Conservation (phyloP, 2,888 invertebrate species). For the Scaptomyza reducta region DNA sequence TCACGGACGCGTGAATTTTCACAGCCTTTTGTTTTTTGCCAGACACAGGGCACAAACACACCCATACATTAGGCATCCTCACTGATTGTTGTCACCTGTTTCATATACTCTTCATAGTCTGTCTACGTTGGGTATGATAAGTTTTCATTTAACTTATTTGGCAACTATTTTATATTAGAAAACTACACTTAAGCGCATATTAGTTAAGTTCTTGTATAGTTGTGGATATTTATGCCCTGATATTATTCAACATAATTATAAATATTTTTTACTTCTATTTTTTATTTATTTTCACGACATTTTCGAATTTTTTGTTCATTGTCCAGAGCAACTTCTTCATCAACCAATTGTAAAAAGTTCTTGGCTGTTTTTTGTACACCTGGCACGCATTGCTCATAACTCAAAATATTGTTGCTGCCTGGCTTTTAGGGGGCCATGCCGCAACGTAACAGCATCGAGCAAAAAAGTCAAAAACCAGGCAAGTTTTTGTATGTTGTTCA, state of each 20-base stretch:
- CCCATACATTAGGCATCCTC: conserved; percentile 11
- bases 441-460: conserved; percentile 70
- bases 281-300: no score
- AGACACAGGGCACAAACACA: conserved; percentile 30
- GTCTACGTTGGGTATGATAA: not conserved
- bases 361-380: conserved; percentile 65
- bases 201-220: no score
- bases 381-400: conserved; percentile 73
- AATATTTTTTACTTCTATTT: no score
- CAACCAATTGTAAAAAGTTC: not conserved
- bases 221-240: no score
- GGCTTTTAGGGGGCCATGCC: conserved; percentile 25
- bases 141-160: not conserved
- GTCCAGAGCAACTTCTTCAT: conserved; percentile 19
- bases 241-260: no score
- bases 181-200: no score
- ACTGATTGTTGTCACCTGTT: conserved; percentile 70
- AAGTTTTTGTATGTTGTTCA: conserved; percentile 49
- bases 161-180: no score
- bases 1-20: conserved; percentile 71
- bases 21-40: conserved; percentile 57
- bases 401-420: conserved; percentile 57
- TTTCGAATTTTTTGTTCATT: not conserved
- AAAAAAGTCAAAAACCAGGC: conserved; percentile 48
- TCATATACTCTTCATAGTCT: conserved; percentile 29